Conservation (phyloP, 2,888 invertebrate genomes). For the Drosophila siamana region DNA sequence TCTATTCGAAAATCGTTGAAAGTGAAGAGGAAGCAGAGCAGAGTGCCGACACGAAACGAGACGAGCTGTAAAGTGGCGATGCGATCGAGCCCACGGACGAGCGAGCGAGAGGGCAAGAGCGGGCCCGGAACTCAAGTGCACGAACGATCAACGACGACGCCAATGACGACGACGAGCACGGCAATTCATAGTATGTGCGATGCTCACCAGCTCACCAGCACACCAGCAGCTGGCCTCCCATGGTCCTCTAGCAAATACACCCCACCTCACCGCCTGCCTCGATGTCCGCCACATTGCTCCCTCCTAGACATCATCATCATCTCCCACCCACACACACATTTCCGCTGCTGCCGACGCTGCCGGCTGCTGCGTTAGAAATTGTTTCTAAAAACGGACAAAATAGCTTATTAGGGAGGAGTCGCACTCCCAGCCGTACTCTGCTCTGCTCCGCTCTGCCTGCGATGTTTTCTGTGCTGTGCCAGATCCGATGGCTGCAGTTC, state of each 20-base stretch:
- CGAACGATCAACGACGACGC: slow-evolving; percentile 38
- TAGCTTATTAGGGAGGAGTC: slow-evolving; percentile 61
- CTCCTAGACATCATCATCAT: slow-evolving; percentile 41
- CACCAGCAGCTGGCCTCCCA: slow-evolving; percentile 73
- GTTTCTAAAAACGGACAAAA: slow-evolving; percentile 78
- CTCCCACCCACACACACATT: slow-evolving; percentile 60
- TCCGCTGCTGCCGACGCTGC: slow-evolving; percentile 36
- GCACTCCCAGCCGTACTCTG: slow-evolving; percentile 16
- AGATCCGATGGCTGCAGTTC: slow-evolving; percentile 62
- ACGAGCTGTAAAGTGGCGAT: slow-evolving; percentile 29
- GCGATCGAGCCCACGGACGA: neutral
- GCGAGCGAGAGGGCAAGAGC: slow-evolving; percentile 14
- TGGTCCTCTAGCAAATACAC: slow-evolving; percentile 28
- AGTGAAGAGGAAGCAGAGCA: slow-evolving; percentile 27
- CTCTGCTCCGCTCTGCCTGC: neutral
- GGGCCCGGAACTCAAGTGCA: slow-evolving; percentile 72
- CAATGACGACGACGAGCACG: slow-evolving; percentile 55
- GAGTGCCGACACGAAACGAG: slow-evolving; percentile 48
- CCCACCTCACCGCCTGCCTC: slow-evolving; percentile 26
- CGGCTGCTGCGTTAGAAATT: slow-evolving; percentile 62
- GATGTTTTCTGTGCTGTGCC: slow-evolving; percentile 21
- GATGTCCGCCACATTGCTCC: slow-evolving; percentile 8
- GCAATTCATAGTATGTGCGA: slow-evolving; percentile 61
- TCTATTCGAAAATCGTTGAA: slow-evolving; percentile 57
- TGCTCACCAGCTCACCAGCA: slow-evolving; percentile 63